phyloP scores from a whole-genome alignment of 2,888 invertebrate genomes.

The Dicroscelio sp. region DNA sequence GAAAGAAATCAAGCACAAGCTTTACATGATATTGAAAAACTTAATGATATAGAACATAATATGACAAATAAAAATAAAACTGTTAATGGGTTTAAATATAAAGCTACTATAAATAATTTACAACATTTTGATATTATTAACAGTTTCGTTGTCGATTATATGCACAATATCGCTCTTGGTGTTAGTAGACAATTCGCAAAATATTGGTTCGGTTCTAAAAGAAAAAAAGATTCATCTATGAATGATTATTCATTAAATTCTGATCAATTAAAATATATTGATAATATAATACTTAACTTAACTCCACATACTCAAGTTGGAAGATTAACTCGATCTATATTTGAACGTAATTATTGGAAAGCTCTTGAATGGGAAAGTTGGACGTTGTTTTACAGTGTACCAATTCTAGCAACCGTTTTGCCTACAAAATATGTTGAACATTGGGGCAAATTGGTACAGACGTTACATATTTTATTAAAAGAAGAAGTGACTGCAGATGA shows the following conservation, averaged over 20 bases:
- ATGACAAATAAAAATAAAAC: neutral
- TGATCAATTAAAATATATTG: neutral
- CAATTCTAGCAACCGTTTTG: neutral
- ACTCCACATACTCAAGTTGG: constrained; percentile 19
- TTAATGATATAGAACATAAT: neutral
- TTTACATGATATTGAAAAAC: neutral
- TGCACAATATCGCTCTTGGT: neutral
- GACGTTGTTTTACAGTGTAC: constrained; percentile 7
- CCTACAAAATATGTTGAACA: constrained; percentile 4
- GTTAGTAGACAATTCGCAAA: neutral
- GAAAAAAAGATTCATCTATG: neutral
- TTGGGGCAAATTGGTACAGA: neutral
- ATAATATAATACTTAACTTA: neutral
- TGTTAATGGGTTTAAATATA: neutral
- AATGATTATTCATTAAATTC: neutral
- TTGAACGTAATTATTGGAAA: constrained; percentile 19
- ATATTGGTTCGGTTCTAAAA: neutral
- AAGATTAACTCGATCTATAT: neutral
- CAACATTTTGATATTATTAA: neutral
- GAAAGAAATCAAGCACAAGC: neutral
- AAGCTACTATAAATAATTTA: neutral
- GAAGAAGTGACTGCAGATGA: neutral
- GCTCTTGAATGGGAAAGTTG: constrained; percentile 31
- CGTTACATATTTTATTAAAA: constrained; percentile 18
- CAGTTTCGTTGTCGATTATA: neutral